Conservation (phyloP, 2,888 invertebrate species). For the Syritta pipiens region DNA sequence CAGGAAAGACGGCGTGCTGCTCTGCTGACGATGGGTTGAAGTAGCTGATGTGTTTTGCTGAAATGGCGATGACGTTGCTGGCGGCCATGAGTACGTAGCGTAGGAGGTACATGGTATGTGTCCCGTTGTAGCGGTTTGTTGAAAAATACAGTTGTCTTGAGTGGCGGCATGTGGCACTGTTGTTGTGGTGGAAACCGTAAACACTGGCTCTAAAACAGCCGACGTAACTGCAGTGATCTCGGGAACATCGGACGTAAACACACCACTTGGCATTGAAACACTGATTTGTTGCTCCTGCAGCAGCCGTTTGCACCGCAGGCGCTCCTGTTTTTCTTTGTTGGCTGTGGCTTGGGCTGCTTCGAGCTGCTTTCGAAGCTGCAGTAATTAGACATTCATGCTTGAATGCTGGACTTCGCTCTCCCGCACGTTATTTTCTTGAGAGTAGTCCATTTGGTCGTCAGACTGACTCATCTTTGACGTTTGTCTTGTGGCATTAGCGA, state of each 20-base stretch:
- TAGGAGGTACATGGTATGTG: background rate
- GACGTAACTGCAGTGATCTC: constrained; percentile 6
- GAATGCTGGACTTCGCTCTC: too few relatives aligned
- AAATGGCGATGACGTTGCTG: background rate
- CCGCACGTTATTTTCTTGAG: too few relatives aligned
- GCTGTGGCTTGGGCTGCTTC: too few relatives aligned
- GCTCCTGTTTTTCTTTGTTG: too few relatives aligned
- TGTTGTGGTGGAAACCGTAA: background rate
- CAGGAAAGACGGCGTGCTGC: constrained; percentile 6
- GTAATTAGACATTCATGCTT: too few relatives aligned
- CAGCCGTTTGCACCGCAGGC: background rate
- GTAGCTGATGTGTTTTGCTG: background rate
- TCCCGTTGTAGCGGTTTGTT: background rate
- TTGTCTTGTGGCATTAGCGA: too few relatives aligned
- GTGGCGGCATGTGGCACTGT: too few relatives aligned
- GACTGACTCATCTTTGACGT: too few relatives aligned
- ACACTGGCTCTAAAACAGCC: background rate
- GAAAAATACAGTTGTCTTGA: background rate
- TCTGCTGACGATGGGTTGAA: background rate
- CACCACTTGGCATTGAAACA: too few relatives aligned
- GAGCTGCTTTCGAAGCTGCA: too few relatives aligned
- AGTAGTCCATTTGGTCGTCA: too few relatives aligned
- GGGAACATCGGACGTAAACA: background rate
- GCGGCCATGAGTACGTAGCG: background rate
- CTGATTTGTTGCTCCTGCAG: too few relatives aligned